Conservation (phyloP, 2,888 invertebrate genomes). For the Acronicta aceris region DNA sequence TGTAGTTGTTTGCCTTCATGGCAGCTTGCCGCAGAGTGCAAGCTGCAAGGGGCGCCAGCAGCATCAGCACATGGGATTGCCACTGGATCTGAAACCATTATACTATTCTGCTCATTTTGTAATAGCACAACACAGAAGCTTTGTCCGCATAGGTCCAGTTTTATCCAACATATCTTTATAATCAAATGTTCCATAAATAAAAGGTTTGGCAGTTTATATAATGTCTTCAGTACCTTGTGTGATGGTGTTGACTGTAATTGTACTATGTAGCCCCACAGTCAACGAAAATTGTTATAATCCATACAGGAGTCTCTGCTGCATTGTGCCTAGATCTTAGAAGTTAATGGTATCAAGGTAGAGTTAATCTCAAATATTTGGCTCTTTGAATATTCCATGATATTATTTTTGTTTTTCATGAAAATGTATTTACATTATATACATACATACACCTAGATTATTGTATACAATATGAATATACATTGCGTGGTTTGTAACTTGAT, state of each 20-base stretch:
- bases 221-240: slow-evolving; percentile 78
- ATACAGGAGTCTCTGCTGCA: slow-evolving; percentile 90
- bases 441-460: slow-evolving; percentile 88
- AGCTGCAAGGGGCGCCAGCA: slow-evolving; percentile 77
- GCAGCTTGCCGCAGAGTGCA: slow-evolving; percentile 76
- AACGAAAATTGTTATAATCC: slow-evolving; percentile 88
- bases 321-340: slow-evolving; percentile 90
- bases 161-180: slow-evolving; percentile 60
- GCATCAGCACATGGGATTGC: slow-evolving; percentile 72
- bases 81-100: slow-evolving; percentile 72
- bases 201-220: slow-evolving; percentile 70
- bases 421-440: slow-evolving; percentile 89
- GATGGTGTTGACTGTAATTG: slow-evolving; percentile 79
- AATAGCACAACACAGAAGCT: slow-evolving; percentile 53
- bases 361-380: slow-evolving; percentile 89
- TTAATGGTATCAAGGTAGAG: slow-evolving; percentile 89
- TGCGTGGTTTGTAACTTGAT: slow-evolving; percentile 89
- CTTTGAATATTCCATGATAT: slow-evolving; percentile 90
- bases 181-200: slow-evolving; percentile 53
- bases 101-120: slow-evolving; percentile 68
- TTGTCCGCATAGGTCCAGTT: slow-evolving; percentile 58
- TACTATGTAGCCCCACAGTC: slow-evolving; percentile 85
- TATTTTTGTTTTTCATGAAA: slow-evolving; percentile 88
- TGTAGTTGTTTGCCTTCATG: slow-evolving; percentile 85
- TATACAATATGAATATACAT: slow-evolving; percentile 88